Conservation (phyloP, 2,888 invertebrate genomes). For the Lepas anatifera region DNA sequence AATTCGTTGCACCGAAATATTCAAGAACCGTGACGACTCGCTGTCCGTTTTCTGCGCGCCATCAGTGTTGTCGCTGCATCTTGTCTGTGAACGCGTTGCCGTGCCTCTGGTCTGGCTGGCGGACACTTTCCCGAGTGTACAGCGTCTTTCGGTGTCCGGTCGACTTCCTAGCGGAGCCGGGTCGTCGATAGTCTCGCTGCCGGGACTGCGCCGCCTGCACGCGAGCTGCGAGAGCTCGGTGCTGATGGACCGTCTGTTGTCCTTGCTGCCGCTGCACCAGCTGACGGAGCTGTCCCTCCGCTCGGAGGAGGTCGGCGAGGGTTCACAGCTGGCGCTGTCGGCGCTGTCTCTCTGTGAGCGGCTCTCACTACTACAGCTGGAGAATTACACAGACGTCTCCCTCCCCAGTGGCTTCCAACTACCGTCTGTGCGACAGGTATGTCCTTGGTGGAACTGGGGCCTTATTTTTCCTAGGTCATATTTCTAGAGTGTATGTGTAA, state of each 20-base stretch:
- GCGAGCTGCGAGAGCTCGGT: not conserved
- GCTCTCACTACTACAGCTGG: not conserved
- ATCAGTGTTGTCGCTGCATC: no score
- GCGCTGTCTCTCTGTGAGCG: not conserved
- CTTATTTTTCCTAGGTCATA: no score
- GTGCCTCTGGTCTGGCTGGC: not conserved
- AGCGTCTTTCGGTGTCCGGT: not conserved
- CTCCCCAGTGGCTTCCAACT: not conserved
- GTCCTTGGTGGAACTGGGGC: no score
- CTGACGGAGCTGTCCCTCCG: not conserved
- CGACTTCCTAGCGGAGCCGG: not conserved
- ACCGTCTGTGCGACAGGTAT: not conserved
- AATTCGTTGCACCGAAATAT: no score
- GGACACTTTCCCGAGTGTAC: not conserved
- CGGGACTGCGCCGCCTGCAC: not conserved
- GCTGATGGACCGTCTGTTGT: not conserved
- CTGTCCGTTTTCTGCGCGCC: no score
- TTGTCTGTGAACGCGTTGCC: no score
- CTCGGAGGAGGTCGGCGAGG: not conserved
- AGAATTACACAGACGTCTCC: not conserved
- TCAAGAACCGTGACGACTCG: no score
- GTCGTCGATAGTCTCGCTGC: not conserved
- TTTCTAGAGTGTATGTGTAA: no score
- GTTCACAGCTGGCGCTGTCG: not conserved
- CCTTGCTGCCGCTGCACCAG: not conserved